Base-by-base conservation (phyloP, 2,888 invertebrate species). In the Cataglyphis albicans region DNA sequence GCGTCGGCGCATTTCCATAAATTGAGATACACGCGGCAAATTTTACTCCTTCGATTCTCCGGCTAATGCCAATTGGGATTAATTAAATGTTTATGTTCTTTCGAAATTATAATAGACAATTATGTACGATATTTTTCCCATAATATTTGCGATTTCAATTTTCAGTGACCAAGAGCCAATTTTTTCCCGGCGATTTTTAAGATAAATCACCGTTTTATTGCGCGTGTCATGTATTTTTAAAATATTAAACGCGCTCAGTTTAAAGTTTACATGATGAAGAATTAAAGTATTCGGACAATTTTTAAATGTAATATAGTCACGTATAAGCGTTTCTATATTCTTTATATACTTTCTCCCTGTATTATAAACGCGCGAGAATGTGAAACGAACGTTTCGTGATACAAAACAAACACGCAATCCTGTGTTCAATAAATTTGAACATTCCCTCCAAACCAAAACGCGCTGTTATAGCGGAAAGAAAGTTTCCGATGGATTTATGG, bases 331-430 rank as follows among this genome's bases (percentile, higher is more conserved):
- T 21, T 21, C 15, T 44, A 29, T 57, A 18, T 59, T 73, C 55
- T 73, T 41, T 73, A 29, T 21, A 41, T 6, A 38, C n/a, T 57
- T 9, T 12, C 18, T 41, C 32, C 32, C 10, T 48, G 35, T 44
- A 73, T 59, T 74, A 59, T 32, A 78, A 78, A 80, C 44, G 59
- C 59, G 78, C 35, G 32, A 44, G 75, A 78, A 78, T 44, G 35
- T 59, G 73, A 25, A 78, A 78, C 74, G 44, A 74, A 80, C 59
- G 44, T 80, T 80, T 18, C 78, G 74, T 48, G 74, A 80, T 74
- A 59, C 78, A 80, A 73, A 80, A 59, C 78, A 80, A 80, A 80
- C 74, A 80, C 44, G 78, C 75, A 44, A 68, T 41, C 55, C 29
- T 41, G 6, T 48, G 59, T 59, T 80, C 78, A 21, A 80, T 74